Base-by-base conservation (phyloP, 2,797 vertebrate genomes). In the Coccyzus lansbergi region DNA sequence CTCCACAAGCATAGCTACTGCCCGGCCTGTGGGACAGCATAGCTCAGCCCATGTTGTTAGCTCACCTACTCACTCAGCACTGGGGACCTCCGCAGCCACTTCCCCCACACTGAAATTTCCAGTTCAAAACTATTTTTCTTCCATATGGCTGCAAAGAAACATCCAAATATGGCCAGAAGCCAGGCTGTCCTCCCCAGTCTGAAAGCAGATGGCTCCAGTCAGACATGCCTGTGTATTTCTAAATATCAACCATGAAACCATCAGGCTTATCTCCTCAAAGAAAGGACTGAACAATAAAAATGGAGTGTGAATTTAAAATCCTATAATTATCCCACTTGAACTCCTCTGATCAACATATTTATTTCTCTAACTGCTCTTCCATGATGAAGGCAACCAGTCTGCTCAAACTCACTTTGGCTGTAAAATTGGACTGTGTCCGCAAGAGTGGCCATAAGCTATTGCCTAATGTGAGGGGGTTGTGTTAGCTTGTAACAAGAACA, bases 201-300 rank as follows among this genome's bases (percentile, higher is more conserved):
- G 49, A 90, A 92, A 92, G 91, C 89, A 95, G 92, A 94, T 93
- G 83, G 89, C 83, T 94, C 56, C 85, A 86, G 80, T 94, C 80
- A 91, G 74, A 79, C 83, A 68, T 93, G 87, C 85, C 63, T 93
- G 10, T 86, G 18, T 94, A 84, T 90, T 91, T 94, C 90, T 92
- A 31, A 83, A 68, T 77, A 86, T 68, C 42, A 78, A n/a, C 42
- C 65, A 62, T 10, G 44, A 95, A 94, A 81, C 77, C 52, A 6
- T 81, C 24, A 11, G 72, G 36, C 48, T 92, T 95, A 82, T 88
- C 67, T 82, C 69, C 83, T 91, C 38, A 86, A 63, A 81, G 72
- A 77, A 88, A 48, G 67, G 88, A 40, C 52, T 63, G 63, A 40
- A 72, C 92, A 95, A 88, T 86, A 88, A 91, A 95, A 93, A 83